Evolutionary conservation across 2,113 vertebrate genomes (phyloP).

Genomic region (Ondatra zibethicus): DNA sequence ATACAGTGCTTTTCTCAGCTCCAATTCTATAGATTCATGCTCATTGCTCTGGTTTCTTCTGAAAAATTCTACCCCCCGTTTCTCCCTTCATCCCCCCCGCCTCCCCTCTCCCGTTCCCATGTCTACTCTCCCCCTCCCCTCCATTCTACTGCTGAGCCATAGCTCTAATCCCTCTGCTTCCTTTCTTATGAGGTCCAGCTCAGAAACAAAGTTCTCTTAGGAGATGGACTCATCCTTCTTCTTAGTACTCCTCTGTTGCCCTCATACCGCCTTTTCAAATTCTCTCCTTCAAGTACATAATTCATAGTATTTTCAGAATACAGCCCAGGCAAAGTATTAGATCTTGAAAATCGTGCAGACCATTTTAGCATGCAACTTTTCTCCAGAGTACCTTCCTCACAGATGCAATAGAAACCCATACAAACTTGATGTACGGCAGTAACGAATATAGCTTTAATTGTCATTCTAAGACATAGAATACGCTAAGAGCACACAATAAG

Average conservation of each 20-base stretch:
- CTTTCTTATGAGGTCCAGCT: neutral
- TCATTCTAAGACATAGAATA: neutral
- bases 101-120: no score
- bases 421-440: neutral
- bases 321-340: neutral
- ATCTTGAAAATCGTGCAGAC: neutral
- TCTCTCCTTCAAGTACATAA: neutral
- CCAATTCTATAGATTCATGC: neutral
- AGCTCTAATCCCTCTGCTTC: neutral
- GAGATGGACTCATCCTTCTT: neutral
- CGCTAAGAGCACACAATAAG: neutral
- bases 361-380: neutral
- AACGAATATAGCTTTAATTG: neutral
- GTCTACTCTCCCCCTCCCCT: neutral
- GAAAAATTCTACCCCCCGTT: neutral
- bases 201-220: neutral
- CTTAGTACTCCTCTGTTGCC: neutral
- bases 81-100: neutral
- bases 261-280: neutral
- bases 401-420: neutral
- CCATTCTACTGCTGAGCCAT: neutral
- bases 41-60: neutral
- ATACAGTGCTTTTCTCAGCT: neutral
- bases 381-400: neutral
- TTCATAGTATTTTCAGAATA: neutral